These are phyloP conservation scores for Trilocha varians DNA, from an alignment of 2,888 invertebrate genomes.

Conservation along the genomic window DNA sequence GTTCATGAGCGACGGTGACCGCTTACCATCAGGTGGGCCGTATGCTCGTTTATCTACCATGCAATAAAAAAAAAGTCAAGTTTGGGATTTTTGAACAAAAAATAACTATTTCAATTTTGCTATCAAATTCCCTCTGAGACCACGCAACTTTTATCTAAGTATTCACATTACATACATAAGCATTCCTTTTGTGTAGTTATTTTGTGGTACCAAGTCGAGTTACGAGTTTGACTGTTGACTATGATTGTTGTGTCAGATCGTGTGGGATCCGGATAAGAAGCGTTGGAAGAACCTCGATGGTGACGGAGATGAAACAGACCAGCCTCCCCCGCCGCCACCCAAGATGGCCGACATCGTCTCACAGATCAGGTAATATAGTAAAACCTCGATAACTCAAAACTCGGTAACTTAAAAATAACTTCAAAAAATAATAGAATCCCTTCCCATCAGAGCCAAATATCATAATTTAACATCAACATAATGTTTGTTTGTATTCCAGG, in stretches of 20 bases:
- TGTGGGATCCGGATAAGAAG: constrained; percentile 92
- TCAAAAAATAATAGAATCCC: no score
- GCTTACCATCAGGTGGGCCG: no score
- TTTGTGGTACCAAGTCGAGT: neutral
- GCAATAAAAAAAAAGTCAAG: no score
- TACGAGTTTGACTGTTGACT: neutral
- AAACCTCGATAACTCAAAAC: no score
- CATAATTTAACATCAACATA: neutral
- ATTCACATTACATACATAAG: constrained; percentile 2
- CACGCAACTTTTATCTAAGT: neutral
- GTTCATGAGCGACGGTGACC: no score
- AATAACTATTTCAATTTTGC: no score
- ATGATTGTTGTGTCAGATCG: constrained; percentile 76
- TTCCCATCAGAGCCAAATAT: no score
- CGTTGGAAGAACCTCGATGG: constrained; percentile 90
- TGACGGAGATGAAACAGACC: constrained; percentile 68
- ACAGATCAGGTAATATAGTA: constrained; percentile 11
- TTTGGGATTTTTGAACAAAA: no score
- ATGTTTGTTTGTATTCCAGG: constrained; percentile 9
- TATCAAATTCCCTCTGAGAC: no score
- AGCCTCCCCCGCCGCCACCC: constrained; percentile 43
- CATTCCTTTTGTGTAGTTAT: constrained; percentile 1
- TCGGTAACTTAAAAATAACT: no score
- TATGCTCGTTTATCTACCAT: no score
- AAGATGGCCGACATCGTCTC: constrained; percentile 12